Evolutionary conservation across 2,113 vertebrate species (phyloP), one percentile per base, ranked within the genome.

Genomic region (Pelecanus crispus): DNA sequence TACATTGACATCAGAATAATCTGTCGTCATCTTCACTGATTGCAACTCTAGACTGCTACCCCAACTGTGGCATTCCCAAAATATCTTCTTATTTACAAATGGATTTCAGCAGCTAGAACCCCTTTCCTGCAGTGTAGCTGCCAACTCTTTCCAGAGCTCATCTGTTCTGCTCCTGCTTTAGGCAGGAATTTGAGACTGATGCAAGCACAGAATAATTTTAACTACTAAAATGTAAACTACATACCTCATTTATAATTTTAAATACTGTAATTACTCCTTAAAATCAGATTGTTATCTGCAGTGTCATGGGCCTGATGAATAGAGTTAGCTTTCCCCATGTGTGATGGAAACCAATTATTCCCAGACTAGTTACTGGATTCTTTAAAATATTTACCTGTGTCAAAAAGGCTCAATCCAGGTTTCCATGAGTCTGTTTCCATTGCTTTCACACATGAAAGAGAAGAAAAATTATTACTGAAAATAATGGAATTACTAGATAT

Each of bases 371-470:
- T 92, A 73, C 29, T 34, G 32, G 16, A 56, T 47, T 24, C 10
- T 92, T 89, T 70, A 67, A 67, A 61, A 75, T 88, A 86, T 94
- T 98, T 98, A 99, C 99, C 99, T 98, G 98, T 96, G 80, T 99
- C 98, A 84, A 98, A 99, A 81, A 98, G 89, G 92, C 97, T 98
- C 20, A 90, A 68, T 88, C 98, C 98, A 58, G 97, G 94, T 94
- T 98, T 99, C 99, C 98, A 98, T 16, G 83, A 59, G 13, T 98
- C 98, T 79, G 91, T 96, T 42, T 98, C 97, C 91, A 98, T 98
- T 97, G 98, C 98, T 98, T 98, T 97, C 91, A 77, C 78, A 95
- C 68, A 98, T 85, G 97, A 92, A 98, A 97, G 86, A 95, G 95
- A 94, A 68, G 66, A 74, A 95, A 66, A 91, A 32, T 34, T 63